phyloP scores from a whole-genome alignment of 2,888 invertebrate species.

The Meteorus cinctellus region DNA sequence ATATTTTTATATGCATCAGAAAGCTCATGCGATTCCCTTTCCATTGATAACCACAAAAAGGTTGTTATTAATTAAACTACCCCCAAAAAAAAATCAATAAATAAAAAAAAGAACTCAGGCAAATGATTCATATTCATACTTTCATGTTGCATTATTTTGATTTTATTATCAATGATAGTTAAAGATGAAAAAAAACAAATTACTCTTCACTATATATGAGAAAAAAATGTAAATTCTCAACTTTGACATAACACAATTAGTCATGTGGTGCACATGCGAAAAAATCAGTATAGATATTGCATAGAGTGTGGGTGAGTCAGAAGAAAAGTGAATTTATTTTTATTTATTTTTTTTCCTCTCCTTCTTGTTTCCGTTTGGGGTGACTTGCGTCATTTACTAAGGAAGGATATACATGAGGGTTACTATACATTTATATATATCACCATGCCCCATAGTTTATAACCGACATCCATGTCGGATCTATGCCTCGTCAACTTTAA shows the following conservation, averaged over 20 bases:
- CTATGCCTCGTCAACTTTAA: constrained; percentile 36
- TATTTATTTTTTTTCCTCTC: constrained; percentile 5
- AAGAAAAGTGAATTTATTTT: constrained; percentile 37
- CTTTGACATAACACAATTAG: neutral
- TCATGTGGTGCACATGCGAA: neutral
- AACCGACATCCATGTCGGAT: constrained; percentile 38
- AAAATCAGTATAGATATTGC: neutral
- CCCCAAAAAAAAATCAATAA: too few species aligned
- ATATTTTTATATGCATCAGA: too few species aligned
- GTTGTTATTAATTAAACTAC: too few species aligned
- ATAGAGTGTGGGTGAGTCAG: neutral
- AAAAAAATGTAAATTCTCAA: neutral
- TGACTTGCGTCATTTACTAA: constrained; percentile 11
- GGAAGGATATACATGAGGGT: neutral
- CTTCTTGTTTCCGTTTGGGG: constrained; percentile 6
- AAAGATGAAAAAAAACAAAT: too few species aligned
- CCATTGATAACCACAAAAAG: too few species aligned
- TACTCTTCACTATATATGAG: neutral
- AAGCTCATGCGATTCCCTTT: too few species aligned
- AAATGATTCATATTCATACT: too few species aligned
- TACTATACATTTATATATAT: neutral
- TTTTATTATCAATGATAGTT: too few species aligned
- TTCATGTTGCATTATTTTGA: too few species aligned
- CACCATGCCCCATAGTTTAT: constrained; percentile 25
- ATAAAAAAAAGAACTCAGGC: too few species aligned